Percentiles rank a stretch among this genome's conserved stretches.
These are phyloP conservation scores for Tauraco hartlaubi DNA, from an alignment of 2,797 vertebrate species.

Conservation along the genomic window DNA sequence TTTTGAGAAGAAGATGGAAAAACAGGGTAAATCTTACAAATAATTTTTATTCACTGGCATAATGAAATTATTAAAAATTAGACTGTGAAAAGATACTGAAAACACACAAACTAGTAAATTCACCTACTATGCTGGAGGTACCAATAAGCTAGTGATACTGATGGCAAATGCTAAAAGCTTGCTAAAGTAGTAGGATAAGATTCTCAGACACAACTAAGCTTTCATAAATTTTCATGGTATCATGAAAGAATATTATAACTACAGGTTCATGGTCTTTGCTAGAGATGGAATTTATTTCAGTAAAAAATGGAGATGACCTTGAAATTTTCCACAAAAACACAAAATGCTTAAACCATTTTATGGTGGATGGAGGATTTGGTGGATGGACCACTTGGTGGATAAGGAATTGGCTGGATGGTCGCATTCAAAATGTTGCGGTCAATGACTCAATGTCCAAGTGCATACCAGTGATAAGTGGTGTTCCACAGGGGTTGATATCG, in stretches of 20 bases:
- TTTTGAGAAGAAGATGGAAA: not conserved
- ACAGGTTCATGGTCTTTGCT: not conserved
- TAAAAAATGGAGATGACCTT: slow-evolving; percentile 6
- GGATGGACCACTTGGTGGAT: no score
- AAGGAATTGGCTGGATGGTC: no score
- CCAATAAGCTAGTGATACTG: not conserved
- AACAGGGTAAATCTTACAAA: not conserved
- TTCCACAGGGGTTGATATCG: no score
- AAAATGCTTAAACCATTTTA: not conserved
- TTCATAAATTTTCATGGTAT: slow-evolving; percentile 5
- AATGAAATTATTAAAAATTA: not conserved
- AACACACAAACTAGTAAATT: not conserved
- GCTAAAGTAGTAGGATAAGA: not conserved
- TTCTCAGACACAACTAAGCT: not conserved
- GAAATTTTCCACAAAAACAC: not conserved
- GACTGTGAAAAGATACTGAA: not conserved
- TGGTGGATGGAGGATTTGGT: no score
- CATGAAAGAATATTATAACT: not conserved
- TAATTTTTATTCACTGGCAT: not conserved
- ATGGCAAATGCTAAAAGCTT: not conserved
- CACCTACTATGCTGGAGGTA: not conserved
- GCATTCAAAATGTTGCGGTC: no score
- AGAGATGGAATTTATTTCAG: not conserved
- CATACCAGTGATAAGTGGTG: no score
- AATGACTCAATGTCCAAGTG: no score